Conservation (phyloP, 2,113 vertebrate genomes). For the Microtus pennsylvanicus region DNA sequence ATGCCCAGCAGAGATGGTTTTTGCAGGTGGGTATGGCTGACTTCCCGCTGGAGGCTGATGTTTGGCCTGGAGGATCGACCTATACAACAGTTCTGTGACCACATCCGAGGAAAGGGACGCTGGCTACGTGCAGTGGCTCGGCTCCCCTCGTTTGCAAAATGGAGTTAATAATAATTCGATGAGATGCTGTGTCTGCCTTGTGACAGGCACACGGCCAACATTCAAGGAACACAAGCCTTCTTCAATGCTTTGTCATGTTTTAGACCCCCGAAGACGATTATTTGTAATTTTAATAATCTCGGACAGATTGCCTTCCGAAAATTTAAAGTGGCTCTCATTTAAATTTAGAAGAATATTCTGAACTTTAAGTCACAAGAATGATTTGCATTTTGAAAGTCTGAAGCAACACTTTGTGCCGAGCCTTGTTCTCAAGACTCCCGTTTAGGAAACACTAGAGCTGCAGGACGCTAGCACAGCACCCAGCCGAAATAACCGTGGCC, state of each 20-base stretch:
- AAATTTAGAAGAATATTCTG: constrained; percentile 71
- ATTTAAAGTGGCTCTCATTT: constrained; percentile 49
- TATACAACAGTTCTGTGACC: not conserved
- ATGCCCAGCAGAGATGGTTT: not conserved
- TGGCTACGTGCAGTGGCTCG: not conserved
- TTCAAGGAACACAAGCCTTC: not conserved
- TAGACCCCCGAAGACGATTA: not conserved
- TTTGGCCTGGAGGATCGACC: not conserved
- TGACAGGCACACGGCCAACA: not conserved
- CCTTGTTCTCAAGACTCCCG: constrained; percentile 5
- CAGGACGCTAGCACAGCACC: constrained; percentile 1
- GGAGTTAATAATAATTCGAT: not conserved
- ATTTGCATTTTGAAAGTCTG: constrained; percentile 69
- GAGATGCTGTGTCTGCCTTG: not conserved
- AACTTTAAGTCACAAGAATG: constrained; percentile 60
- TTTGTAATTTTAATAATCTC: constrained; percentile 56
- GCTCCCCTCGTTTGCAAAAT: not conserved
- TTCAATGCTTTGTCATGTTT: not conserved
- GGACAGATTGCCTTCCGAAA: constrained; percentile 52
- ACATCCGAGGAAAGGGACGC: not conserved
- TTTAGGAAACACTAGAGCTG: constrained; percentile 54
- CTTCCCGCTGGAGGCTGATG: not conserved
- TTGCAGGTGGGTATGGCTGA: no score
- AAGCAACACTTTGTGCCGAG: constrained; percentile 19
- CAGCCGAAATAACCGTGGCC: not conserved